These are phyloP conservation scores for Tribolium madens DNA, from an alignment of 1,140 invertebrate species.

Conservation along the genomic window DNA sequence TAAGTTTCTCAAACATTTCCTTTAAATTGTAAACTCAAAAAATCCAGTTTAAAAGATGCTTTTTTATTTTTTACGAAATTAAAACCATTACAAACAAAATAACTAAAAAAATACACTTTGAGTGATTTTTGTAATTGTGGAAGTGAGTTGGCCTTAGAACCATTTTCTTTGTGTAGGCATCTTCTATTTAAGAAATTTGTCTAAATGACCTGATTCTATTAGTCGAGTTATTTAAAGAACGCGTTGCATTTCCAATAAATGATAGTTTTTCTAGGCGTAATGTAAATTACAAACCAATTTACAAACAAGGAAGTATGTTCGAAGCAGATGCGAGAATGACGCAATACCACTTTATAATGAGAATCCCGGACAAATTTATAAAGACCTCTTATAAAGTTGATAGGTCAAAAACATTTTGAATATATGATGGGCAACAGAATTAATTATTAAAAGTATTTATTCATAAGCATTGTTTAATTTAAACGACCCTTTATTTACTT, in stretches of 20 bases:
- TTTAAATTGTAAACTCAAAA: no score
- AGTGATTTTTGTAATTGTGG: no score
- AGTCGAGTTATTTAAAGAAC: not conserved
- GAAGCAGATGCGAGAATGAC: slow-evolving; percentile 42
- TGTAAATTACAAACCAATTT: slow-evolving; percentile 42
- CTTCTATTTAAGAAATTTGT: not conserved
- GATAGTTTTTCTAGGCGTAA: slow-evolving; percentile 23
- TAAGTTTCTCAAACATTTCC: no score
- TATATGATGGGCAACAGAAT: not conserved
- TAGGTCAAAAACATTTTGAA: slow-evolving; percentile 45
- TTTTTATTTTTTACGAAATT: no score
- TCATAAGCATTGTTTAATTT: no score
- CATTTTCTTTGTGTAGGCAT: no score
- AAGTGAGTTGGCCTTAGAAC: no score
- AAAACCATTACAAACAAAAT: no score
- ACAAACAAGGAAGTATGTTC: slow-evolving; percentile 41
- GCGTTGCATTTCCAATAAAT: slow-evolving; percentile 18
- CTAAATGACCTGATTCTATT: not conserved
- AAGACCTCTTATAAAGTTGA: slow-evolving; percentile 21
- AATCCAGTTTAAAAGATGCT: no score
- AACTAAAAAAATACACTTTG: no score
- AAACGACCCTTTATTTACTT: no score
- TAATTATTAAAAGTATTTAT: not conserved
- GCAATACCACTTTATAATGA: slow-evolving; percentile 39
- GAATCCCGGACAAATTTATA: slow-evolving; percentile 42